Base-by-base conservation (phyloP, 2,888 invertebrate genomes). In the Agrotis puta region DNA sequence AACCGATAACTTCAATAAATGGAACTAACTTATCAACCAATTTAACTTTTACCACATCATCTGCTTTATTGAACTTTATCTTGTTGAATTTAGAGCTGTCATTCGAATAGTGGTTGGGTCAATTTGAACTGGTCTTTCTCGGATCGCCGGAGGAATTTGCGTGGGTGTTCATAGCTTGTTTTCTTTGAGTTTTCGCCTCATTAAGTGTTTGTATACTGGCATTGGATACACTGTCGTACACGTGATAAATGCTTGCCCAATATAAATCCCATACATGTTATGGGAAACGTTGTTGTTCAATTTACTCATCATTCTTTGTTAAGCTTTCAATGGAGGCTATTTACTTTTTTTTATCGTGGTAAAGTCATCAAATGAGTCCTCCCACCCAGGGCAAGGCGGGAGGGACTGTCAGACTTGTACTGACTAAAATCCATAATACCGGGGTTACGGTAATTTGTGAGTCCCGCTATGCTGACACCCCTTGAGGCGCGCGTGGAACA, bases 151-250 rank as follows among this genome's bases (percentile, higher is more conserved):
- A 79, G 90, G 92, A 91, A 93, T 93, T 90, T 87, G 88, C 91
- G 94, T 94, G 82, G 94, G 94, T 85, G 93, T 89, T 80, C 85
- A 88, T 71, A 62, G 89, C 89, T 89, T 92, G 92, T 92, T 94
- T 92, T 92, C 92, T 92, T 92, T 92, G 92, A 92, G 85, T 93
- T 94, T 94, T 92, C 91, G 91, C 90, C 90, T 94, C 92, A 94
- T 94, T 92, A 92, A 92, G 92, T 93, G 92, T 94, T 93, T 93
- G 92, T 93, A 91, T 89, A 93, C 92, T 92, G 89, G 91, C 90
- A 90, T 90, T 90, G 90, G 90, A 93, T 90, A 88, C 90, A 89
- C 62, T 72, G 68, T 85, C 88, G 85, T 85, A 82, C 79, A 88
- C 77, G 88, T 89, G 90, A 94, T 93, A 93, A 92, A 93, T 90